Evolutionary conservation across 2,888 invertebrate species (phyloP).

Genomic region (Apoda limacodes): DNA sequence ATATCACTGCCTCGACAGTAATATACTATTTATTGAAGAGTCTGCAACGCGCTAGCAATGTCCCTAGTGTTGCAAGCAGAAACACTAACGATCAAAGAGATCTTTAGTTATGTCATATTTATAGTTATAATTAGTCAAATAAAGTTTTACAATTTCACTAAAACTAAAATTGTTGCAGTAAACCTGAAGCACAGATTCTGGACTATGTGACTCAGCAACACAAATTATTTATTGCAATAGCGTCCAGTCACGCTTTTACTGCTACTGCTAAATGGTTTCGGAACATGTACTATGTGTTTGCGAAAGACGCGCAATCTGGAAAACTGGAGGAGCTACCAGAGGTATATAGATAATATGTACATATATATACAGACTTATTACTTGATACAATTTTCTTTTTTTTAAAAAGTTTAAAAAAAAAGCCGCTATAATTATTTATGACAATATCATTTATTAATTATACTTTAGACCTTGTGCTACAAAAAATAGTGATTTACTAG

Average conservation of each 20-base stretch:
- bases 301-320: conserved; percentile 79
- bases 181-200: conserved; percentile 87
- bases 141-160: conserved; percentile 11
- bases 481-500: too few species aligned
- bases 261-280: conserved; percentile 80
- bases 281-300: conserved; percentile 81
- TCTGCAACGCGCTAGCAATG: too few species aligned
- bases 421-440: too few species aligned
- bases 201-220: conserved; percentile 95
- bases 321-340: conserved; percentile 84
- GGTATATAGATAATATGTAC: too few species aligned
- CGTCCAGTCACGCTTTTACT: conserved; percentile 81
- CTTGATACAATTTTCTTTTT: too few species aligned
- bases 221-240: conserved; percentile 88
- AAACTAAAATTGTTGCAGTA: conserved; percentile 53
- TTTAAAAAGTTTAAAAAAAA: too few species aligned
- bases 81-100: too few species aligned
- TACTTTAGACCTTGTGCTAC: too few species aligned
- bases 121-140: too few species aligned
- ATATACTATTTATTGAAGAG: not conserved
- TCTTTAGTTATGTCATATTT: too few species aligned
- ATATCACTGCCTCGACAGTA: not conserved
- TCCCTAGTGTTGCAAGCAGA: not conserved
- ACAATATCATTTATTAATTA: too few species aligned
- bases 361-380: too few species aligned